Base-by-base conservation (phyloP, 1,140 invertebrate genomes). In the Zaprionus nigranus region DNA sequence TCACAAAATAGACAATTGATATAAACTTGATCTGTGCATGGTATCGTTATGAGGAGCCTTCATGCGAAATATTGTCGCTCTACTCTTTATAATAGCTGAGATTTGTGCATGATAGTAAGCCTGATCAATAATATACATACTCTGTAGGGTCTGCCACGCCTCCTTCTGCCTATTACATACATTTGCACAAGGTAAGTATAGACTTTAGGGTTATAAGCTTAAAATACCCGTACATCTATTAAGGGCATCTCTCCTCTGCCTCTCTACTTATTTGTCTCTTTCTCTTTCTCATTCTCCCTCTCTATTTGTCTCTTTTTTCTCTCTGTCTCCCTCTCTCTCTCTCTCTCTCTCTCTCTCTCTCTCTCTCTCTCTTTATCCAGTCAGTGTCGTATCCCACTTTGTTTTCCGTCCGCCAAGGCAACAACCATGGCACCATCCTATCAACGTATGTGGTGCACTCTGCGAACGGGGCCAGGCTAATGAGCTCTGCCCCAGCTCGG, bases 381-480 rank as follows among this genome's bases (percentile, higher is more conserved):
- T 24, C 46, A 12, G 26, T 62, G 51, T 28, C 40, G 22, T 75
- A 75, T 59, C 59, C 72, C 66, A 75, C 30, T 58, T 75, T 56
- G 15, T 40, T 38, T 17, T n/a, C n/a, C 26, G 56, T 9, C 56
- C 28, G 15, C 58, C 5, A 40, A 22, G 46, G 46, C 46, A 51
- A 51, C 46, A 51, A 58, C 22, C 24, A 24, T 56, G 13, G 26
- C 36, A 15, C 20, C 13, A 30, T 43, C 40, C 17, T 49, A 34
- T 24, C 17, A 34, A 53, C 17, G 20, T 40, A 46, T 46, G 38
- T 40, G 46, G 28, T 40, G 26, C 62, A 59, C 38, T 59, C 30
- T 71, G 53, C 49, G 68, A 86, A 70, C 83, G 71, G 49, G 79
- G 79, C 67, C 82, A 82, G 67, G 62, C 82, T 85, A 85, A 85